Conservation (phyloP, 2,113 vertebrate species). For the Hymenochirus boettgeri region DNA sequence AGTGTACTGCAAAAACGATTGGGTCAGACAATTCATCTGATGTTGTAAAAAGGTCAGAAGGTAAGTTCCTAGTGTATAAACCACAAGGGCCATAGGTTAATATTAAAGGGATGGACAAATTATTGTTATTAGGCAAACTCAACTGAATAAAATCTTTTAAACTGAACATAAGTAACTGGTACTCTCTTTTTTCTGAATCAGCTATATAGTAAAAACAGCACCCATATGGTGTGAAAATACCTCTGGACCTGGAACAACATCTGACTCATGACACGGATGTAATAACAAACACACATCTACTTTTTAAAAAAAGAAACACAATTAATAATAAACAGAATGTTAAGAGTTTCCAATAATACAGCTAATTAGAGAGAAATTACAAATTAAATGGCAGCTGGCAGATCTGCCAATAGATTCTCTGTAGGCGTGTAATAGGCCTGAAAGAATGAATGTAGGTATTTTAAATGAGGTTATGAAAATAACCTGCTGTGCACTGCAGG, state of each 20-base stretch:
- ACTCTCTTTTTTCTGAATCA: too few relatives aligned
- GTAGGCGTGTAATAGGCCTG: conserved; percentile 12
- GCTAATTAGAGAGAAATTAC: conserved; percentile 10
- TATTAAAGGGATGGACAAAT: too few relatives aligned
- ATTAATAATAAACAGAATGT: conserved; percentile 19
- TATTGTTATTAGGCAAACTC: too few relatives aligned
- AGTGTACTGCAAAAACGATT: too few relatives aligned
- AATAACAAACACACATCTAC: not conserved
- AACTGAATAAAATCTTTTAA: too few relatives aligned
- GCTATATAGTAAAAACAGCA: not conserved
- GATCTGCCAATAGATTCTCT: conserved; percentile 24
- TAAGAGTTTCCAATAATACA: conserved; percentile 13
- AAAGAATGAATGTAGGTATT: conserved; percentile 18
- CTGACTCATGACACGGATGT: not conserved
- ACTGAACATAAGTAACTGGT: too few relatives aligned
- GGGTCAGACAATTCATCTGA: too few relatives aligned
- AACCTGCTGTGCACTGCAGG: conserved; percentile 2
- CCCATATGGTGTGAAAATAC: not conserved
- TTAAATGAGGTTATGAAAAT: conserved; percentile 11
- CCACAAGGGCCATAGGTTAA: too few relatives aligned
- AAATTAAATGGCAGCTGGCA: conserved; percentile 4
- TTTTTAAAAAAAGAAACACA: conserved; percentile 3
- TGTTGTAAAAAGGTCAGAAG: too few relatives aligned
- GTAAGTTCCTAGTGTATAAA: too few relatives aligned
- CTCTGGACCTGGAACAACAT: not conserved